phyloP scores from a whole-genome alignment of 1,140 invertebrate genomes.

The Nasonia longicornis region DNA sequence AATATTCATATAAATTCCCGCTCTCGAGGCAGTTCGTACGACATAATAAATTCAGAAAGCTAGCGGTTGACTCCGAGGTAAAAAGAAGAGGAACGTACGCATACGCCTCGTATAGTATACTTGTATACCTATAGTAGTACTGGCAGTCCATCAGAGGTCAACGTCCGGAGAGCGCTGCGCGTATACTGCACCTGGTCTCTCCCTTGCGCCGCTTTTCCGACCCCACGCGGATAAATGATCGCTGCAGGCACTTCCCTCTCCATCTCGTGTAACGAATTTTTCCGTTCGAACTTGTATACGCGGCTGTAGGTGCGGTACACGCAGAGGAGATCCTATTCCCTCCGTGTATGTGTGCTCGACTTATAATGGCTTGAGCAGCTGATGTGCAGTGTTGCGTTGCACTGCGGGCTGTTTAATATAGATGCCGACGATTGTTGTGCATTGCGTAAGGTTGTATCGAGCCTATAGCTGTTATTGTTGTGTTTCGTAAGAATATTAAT shows the following conservation, averaged over 20 bases:
- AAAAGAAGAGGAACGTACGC: neutral
- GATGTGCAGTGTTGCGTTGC: too few species aligned
- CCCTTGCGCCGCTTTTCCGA: neutral
- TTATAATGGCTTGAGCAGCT: too few species aligned
- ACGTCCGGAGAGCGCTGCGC: neutral
- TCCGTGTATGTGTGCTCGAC: neutral
- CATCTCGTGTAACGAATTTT: slow-evolving; percentile 7
- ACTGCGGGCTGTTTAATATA: too few species aligned
- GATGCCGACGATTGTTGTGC: too few species aligned
- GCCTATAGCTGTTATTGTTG: too few species aligned
- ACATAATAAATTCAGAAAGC: neutral
- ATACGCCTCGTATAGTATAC: neutral
- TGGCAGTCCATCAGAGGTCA: neutral
- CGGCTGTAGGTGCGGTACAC: neutral
- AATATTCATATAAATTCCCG: neutral
- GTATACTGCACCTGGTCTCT: slow-evolving; percentile 20
- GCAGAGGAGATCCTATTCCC: neutral
- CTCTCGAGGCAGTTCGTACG: neutral
- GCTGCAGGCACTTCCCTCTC: neutral
- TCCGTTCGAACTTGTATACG: neutral
- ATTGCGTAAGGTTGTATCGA: too few species aligned
- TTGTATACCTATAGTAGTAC: neutral
- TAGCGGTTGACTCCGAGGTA: neutral
- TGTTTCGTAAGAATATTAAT: too few species aligned
- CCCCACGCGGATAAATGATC: neutral